A percentile compares a stretch with the other conserved stretches of the same genome.
phyloP scores from a whole-genome alignment of 2,797 vertebrate species.

The Sebastolobus alascanus region DNA sequence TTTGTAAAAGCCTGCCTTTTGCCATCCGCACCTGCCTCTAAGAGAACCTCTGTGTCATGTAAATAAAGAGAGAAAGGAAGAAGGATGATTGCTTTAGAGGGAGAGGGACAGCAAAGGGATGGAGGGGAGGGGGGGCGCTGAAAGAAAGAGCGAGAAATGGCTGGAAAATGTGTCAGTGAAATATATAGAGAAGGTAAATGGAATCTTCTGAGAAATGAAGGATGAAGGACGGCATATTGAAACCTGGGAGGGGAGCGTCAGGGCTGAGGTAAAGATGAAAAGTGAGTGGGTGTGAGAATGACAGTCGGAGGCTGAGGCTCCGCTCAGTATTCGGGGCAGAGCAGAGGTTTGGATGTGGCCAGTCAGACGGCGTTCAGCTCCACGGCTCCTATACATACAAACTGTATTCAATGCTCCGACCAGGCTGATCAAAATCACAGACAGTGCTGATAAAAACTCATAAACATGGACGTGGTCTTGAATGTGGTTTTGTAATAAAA shows the following conservation, averaged over 20 bases:
- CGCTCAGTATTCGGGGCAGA: conserved; percentile 63
- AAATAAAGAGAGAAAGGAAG: conserved; percentile 77
- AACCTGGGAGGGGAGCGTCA: conserved; percentile 51
- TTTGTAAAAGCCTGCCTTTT: conserved; percentile 80
- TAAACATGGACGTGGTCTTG: background rate
- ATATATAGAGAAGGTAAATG: conserved; percentile 75
- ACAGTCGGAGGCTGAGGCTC: conserved; percentile 51
- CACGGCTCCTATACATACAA: background rate
- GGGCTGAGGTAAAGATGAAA: conserved; percentile 59
- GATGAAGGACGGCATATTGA: conserved; percentile 68
- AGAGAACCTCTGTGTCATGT: conserved; percentile 78
- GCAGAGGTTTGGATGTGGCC: conserved; percentile 50
- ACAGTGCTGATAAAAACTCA: conserved; percentile 19
- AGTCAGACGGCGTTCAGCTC: conserved; percentile 28
- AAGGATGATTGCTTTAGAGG: conserved; percentile 78
- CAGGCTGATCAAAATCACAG: conserved; percentile 8
- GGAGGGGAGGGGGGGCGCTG: background rate
- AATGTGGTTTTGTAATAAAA: conserved; percentile 30
- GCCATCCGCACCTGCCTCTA: conserved; percentile 62
- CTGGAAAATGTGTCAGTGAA: conserved; percentile 71
- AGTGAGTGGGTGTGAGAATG: conserved; percentile 58
- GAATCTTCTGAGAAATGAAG: conserved; percentile 74
- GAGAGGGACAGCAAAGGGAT: conserved; percentile 54
- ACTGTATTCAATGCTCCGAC: conserved; percentile 1
- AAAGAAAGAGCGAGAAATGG: conserved; percentile 48